Percentiles rank a stretch among this genome's conserved stretches.
Conservation (phyloP, 2,888 invertebrate genomes). For the Caenorhabditis parvicauda region DNA sequence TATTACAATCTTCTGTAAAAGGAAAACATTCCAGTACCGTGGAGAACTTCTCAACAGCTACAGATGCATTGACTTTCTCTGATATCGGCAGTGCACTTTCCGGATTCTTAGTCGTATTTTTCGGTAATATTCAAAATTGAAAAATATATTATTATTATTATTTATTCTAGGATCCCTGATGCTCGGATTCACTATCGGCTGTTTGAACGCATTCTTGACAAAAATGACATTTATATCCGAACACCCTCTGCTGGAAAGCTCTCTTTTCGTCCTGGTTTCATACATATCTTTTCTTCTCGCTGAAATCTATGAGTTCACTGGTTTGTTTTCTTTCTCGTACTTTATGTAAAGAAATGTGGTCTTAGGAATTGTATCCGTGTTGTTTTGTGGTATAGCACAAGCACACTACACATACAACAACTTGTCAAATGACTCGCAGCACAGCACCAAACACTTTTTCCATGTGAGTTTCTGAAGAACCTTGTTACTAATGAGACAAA, state of each 20-base stretch:
- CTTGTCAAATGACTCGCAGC: slow-evolving; percentile 81
- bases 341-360: slow-evolving; percentile 1
- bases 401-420: slow-evolving; percentile 99
- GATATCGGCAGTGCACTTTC: slow-evolving; percentile 30
- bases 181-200: slow-evolving; percentile 84
- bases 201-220: slow-evolving; percentile 81
- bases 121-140: slow-evolving; percentile 4
- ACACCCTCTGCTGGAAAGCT: slow-evolving; percentile 90
- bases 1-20: background rate
- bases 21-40: slow-evolving; percentile 57
- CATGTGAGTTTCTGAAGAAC: slow-evolving; percentile 19
- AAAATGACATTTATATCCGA: slow-evolving; percentile 69
- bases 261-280: slow-evolving; percentile 94
- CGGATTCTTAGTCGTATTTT: slow-evolving; percentile 21
- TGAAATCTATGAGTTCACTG: slow-evolving; percentile 91
- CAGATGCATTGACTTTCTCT: slow-evolving; percentile 59
- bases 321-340: slow-evolving; percentile 65
- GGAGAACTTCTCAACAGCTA: slow-evolving; percentile 70
- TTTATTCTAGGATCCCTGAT: slow-evolving; percentile 64
- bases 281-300: slow-evolving; percentile 95
- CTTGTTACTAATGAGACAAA: background rate
- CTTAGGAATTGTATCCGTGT: slow-evolving; percentile 81
- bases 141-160: background rate
- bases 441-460: slow-evolving; percentile 78
- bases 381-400: slow-evolving; percentile 98